Percentiles rank a stretch among this genome's conserved stretches.
Conservation (phyloP, 2,797 vertebrate genomes). For the Sciurus carolinensis region DNA sequence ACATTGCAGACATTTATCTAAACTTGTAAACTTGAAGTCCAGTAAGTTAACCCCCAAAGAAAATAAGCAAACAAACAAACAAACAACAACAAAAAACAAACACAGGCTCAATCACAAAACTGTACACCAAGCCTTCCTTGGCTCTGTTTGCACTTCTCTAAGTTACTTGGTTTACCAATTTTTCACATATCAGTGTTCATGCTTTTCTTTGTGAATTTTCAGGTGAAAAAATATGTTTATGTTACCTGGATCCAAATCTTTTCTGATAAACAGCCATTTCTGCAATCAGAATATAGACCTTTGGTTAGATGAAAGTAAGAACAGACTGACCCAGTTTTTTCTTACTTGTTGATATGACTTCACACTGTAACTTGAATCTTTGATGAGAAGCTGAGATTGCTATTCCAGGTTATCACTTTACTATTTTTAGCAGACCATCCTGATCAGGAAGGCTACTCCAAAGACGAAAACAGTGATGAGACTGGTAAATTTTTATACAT, state of each 20-base stretch:
- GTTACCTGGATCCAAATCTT: neutral
- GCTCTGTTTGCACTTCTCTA: neutral
- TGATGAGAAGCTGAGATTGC: neutral
- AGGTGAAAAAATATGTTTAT: neutral
- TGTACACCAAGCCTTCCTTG: neutral
- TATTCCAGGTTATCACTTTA: neutral
- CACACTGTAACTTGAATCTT: neutral
- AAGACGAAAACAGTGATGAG: neutral
- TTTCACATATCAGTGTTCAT: neutral
- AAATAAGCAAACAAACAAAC: neutral
- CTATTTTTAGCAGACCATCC: neutral
- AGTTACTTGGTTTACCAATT: neutral
- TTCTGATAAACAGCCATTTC: neutral
- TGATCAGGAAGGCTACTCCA: neutral
- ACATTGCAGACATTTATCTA: neutral
- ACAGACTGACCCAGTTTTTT: neutral
- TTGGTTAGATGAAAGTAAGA: neutral
- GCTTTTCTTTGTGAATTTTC: neutral
- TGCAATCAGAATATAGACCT: neutral
- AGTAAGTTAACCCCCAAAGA: neutral
- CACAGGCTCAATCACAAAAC: neutral
- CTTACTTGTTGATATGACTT: neutral
- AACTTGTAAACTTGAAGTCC: neutral
- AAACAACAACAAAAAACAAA: too few species aligned
- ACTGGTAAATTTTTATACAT: neutral